Conservation (phyloP, 2,113 vertebrate genomes). For the Pluvianellus socialis region DNA sequence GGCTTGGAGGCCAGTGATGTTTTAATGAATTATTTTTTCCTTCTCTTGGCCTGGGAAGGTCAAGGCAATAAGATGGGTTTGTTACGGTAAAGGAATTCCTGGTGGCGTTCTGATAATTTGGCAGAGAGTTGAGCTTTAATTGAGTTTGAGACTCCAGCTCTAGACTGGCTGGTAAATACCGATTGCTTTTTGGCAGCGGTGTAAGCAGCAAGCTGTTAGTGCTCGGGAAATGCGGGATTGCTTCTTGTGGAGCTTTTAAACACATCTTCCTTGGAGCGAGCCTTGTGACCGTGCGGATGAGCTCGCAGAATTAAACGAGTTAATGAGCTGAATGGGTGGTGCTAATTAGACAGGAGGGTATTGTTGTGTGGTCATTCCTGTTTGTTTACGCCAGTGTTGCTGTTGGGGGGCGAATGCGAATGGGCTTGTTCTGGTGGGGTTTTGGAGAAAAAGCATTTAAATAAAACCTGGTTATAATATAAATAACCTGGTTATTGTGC, state of each 20-base stretch:
- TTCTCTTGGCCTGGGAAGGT: fast-evolving
- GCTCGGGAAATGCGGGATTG: fast-evolving
- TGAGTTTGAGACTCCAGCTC: too few relatives aligned
- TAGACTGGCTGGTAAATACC: neutral
- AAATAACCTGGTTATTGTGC: neutral
- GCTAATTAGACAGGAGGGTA: neutral
- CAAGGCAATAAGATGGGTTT: fast-evolving
- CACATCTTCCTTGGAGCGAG: neutral
- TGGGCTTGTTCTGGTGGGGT: neutral
- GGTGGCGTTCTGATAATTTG: neutral
- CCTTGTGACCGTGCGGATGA: neutral
- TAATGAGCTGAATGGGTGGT: fast-evolving
- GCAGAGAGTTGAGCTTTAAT: neutral
- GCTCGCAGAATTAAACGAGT: neutral
- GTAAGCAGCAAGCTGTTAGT: neutral
- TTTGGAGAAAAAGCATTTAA: neutral
- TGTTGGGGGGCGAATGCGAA: fast-evolving
- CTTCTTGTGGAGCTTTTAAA: neutral
- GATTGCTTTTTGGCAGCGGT: fast-evolving
- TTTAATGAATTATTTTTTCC: neutral
- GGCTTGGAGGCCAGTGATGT: too few relatives aligned
- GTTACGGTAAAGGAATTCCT: neutral
- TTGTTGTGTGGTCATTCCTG: fast-evolving
- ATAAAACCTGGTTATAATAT: fast-evolving
- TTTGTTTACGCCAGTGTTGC: fast-evolving